A percentile compares a stretch with the other conserved stretches of the same genome.
Conservation (phyloP, 2,888 invertebrate genomes). For the Phasia obesa region DNA sequence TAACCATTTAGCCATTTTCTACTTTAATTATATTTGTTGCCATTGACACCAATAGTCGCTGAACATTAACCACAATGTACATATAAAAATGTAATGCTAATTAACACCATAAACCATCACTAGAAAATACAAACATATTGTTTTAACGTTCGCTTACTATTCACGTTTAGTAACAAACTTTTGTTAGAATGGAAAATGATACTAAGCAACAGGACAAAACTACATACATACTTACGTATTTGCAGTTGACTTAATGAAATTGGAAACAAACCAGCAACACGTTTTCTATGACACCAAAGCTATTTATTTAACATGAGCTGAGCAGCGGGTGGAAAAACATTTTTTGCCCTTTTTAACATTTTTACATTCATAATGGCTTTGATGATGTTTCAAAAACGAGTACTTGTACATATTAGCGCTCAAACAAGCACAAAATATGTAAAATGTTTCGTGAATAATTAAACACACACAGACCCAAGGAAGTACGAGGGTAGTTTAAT, state of each 20-base stretch:
- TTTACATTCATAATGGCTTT: slow-evolving; percentile 5
- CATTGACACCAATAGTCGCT: too few relatives aligned
- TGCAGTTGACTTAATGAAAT: too few relatives aligned
- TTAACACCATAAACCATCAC: too few relatives aligned
- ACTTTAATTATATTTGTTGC: too few relatives aligned
- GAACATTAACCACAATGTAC: too few relatives aligned
- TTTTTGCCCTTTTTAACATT: slow-evolving; percentile 11
- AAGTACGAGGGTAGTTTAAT: too few relatives aligned
- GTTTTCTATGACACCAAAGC: slow-evolving; percentile 10
- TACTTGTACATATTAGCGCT: not conserved
- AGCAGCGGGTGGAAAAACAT: not conserved
- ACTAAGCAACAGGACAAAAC: too few relatives aligned
- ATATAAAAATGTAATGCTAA: too few relatives aligned
- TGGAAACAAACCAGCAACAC: slow-evolving; percentile 31
- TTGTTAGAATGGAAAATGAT: not conserved
- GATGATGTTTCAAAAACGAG: slow-evolving; percentile 5
- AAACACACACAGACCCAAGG: too few relatives aligned
- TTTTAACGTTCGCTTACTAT: slow-evolving; percentile 4
- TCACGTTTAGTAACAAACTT: slow-evolving; percentile 19
- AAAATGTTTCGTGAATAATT: too few relatives aligned
- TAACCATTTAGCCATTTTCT: too few relatives aligned
- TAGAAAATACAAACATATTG: slow-evolving; percentile 9
- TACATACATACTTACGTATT: too few relatives aligned
- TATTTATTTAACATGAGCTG: slow-evolving; percentile 5
- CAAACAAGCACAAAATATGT: not conserved